These are phyloP conservation scores for Malaclemys terrapin DNA, from an alignment of 2,113 vertebrate genomes.

Conservation along the genomic window DNA sequence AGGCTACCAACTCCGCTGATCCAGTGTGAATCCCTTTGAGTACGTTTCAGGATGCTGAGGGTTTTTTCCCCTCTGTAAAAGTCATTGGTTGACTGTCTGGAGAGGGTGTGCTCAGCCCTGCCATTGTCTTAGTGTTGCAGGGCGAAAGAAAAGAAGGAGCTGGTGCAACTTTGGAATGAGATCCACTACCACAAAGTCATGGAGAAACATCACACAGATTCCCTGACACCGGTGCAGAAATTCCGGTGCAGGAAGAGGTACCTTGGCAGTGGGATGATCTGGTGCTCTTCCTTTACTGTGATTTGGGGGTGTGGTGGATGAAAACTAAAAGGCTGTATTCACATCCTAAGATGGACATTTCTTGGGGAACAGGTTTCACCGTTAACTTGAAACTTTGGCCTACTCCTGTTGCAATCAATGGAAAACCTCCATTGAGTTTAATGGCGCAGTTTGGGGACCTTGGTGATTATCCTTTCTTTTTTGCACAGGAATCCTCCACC, in stretches of 20 bases:
- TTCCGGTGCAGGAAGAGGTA: slow-evolving; percentile 80
- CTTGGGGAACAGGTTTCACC: not conserved
- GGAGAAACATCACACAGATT: slow-evolving; percentile 19
- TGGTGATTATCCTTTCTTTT: not conserved
- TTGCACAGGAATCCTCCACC: slow-evolving; percentile 77
- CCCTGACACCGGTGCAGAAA: slow-evolving; percentile 73
- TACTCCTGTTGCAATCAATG: not conserved
- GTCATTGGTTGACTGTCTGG: not conserved
- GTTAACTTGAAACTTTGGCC: not conserved
- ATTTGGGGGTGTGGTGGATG: not conserved
- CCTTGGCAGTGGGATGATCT: rapidly evolving
- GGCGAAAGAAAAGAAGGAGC: slow-evolving; percentile 66
- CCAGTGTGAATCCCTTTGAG: not conserved
- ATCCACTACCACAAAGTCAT: slow-evolving; percentile 69
- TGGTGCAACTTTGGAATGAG: slow-evolving; percentile 78
- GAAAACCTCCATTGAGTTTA: not conserved
- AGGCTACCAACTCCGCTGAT: not conserved
- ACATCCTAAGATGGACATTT: not conserved
- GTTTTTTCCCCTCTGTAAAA: not conserved
- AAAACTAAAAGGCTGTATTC: not conserved
- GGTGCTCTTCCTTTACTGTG: not conserved
- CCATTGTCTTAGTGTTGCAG: slow-evolving; percentile 51
- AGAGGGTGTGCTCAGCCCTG: not conserved
- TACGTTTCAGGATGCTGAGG: not conserved
- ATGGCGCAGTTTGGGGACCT: not conserved